Percentiles rank a stretch among this genome's conserved stretches.
These are phyloP conservation scores for Conus betulinus DNA, from an alignment of 1,140 invertebrate species.

Conservation along the genomic window DNA sequence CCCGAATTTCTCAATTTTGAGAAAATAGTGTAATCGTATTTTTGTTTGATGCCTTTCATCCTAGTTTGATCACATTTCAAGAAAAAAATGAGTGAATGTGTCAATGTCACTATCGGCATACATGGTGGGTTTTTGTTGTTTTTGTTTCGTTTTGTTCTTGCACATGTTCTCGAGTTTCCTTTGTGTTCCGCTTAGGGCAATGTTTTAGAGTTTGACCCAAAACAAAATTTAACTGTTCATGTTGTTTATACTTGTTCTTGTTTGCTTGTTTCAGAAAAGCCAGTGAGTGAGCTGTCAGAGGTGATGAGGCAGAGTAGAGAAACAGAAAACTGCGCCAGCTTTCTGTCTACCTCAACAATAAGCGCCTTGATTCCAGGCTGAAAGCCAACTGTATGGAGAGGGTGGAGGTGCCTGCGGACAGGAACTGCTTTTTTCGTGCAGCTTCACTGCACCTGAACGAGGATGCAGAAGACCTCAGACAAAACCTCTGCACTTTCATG, in stretches of 20 bases:
- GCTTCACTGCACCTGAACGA: neutral
- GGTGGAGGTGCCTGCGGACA: neutral
- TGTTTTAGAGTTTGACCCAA: neutral
- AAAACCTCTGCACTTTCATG: neutral
- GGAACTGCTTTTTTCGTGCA: neutral
- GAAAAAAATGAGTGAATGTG: neutral
- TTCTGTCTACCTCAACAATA: neutral
- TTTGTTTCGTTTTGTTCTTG: too few relatives aligned
- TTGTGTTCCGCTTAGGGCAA: too few relatives aligned
- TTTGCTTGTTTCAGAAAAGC: neutral
- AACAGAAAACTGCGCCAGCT: constrained; percentile 1
- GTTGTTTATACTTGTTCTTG: neutral
- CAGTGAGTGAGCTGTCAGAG: neutral
- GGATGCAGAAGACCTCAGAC: neutral
- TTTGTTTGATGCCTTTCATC: too few relatives aligned
- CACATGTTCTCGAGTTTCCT: too few relatives aligned
- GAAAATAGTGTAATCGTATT: too few relatives aligned
- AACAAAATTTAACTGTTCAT: neutral
- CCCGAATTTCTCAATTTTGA: too few relatives aligned
- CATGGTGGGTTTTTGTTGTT: neutral
- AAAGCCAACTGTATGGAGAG: neutral
- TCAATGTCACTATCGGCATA: neutral
- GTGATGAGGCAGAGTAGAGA: neutral
- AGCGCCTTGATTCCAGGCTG: constrained; percentile 5
- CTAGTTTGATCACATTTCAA: too few relatives aligned